phyloP scores from a whole-genome alignment of 2,113 vertebrate genomes.

The Dipodomys ordii region DNA sequence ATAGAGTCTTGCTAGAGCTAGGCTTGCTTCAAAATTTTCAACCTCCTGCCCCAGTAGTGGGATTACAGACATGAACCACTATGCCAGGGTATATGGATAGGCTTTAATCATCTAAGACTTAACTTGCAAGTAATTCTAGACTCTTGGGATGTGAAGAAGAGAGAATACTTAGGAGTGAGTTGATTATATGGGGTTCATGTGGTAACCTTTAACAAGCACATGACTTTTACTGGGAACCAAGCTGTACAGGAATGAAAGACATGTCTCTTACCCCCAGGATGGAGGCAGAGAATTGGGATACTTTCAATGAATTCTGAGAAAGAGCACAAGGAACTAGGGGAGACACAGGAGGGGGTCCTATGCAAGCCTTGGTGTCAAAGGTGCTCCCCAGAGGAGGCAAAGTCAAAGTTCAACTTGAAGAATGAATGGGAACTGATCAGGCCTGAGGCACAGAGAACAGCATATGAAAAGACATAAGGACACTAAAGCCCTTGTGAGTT shows the following conservation, averaged over 20 bases:
- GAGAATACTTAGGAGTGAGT: neutral
- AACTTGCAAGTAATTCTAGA: constrained; percentile 26
- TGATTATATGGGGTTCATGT: neutral
- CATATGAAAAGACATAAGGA: neutral
- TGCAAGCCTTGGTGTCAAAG: neutral
- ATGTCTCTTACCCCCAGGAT: neutral
- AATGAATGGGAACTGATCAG: neutral
- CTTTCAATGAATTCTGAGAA: neutral
- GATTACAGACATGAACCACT: no score
- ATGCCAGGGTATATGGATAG: neutral
- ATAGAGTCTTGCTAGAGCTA: no score
- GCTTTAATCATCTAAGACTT: neutral
- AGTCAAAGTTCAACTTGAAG: neutral
- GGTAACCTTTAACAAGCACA: neutral
- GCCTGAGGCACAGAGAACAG: neutral
- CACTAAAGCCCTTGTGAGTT: neutral
- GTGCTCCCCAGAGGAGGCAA: neutral
- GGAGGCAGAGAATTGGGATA: neutral
- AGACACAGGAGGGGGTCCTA: neutral
- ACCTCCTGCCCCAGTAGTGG: no score
- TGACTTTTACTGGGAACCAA: neutral
- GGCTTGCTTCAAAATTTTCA: no score
- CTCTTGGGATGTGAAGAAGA: neutral
- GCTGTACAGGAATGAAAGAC: neutral
- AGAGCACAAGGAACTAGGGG: neutral